Conservation (phyloP, 2,797 vertebrate species). For the Eulemur mongoz region DNA sequence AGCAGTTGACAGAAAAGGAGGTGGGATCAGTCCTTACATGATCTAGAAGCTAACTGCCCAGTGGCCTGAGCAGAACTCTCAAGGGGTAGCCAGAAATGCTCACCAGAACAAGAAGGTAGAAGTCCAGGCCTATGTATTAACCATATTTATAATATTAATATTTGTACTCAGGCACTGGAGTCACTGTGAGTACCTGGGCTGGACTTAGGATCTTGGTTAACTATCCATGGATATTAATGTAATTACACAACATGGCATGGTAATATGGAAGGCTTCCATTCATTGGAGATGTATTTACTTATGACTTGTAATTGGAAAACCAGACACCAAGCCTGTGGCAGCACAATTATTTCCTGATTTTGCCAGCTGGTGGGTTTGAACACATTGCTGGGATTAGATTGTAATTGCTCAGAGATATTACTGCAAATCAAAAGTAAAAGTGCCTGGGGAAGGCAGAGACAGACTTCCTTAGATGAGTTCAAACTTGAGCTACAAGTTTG, state of each 20-base stretch:
- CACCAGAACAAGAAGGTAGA: background rate
- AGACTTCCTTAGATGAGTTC: background rate
- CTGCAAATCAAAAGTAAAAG: conserved; percentile 17
- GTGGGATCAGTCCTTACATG: background rate
- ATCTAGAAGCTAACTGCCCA: background rate
- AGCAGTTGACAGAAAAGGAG: background rate
- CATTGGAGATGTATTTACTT: background rate
- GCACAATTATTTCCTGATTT: conserved; percentile 6
- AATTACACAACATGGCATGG: background rate
- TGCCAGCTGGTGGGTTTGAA: background rate
- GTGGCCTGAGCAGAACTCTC: background rate
- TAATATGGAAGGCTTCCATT: background rate
- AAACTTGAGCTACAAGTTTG: background rate
- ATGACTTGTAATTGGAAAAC: conserved; percentile 9
- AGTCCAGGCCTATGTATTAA: background rate
- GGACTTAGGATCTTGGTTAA: background rate
- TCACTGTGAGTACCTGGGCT: background rate
- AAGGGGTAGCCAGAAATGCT: background rate
- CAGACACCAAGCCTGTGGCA: background rate
- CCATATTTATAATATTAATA: background rate
- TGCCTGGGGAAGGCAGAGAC: background rate
- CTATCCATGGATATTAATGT: background rate
- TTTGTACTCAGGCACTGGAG: background rate
- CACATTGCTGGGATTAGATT: background rate
- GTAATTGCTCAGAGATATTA: background rate